Conservation (phyloP, 2,797 vertebrate genomes). For the Etheostoma perlongum region DNA sequence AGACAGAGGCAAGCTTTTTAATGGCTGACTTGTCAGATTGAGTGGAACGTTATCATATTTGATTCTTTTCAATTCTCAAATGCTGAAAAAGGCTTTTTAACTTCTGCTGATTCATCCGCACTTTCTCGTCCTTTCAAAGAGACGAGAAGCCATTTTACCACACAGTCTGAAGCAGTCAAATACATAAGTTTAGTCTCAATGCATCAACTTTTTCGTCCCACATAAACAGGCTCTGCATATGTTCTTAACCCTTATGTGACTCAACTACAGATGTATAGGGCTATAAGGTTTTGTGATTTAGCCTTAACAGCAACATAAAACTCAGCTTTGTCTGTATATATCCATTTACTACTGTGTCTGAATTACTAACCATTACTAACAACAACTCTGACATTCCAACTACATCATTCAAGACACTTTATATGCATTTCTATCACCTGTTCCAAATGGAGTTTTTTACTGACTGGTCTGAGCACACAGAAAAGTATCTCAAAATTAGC, state of each 20-base stretch:
- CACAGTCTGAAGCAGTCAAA: not conserved
- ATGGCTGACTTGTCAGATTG: not conserved
- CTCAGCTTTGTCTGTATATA: constrained; percentile 1
- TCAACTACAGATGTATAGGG: not conserved
- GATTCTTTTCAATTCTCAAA: constrained; percentile 13
- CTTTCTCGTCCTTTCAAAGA: not conserved
- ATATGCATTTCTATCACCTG: not conserved
- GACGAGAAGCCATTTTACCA: constrained; percentile 15
- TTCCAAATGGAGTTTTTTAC: not conserved
- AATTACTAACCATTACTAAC: not conserved
- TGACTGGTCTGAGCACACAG: not conserved
- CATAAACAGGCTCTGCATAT: not conserved
- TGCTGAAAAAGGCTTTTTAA: constrained; percentile 19
- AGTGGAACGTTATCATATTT: not conserved
- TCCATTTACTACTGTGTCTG: not conserved
- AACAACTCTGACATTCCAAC: too few relatives aligned
- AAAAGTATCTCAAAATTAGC: not conserved
- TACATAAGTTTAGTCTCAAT: not conserved
- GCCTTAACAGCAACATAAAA: not conserved
- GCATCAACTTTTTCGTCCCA: not conserved
- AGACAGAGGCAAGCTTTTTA: constrained; percentile 48
- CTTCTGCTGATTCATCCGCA: not conserved
- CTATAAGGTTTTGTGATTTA: not conserved
- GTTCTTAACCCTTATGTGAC: not conserved
- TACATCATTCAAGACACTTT: not conserved